Conservation (phyloP, 2,888 invertebrate species). For the Pantelozetes paolii region DNA sequence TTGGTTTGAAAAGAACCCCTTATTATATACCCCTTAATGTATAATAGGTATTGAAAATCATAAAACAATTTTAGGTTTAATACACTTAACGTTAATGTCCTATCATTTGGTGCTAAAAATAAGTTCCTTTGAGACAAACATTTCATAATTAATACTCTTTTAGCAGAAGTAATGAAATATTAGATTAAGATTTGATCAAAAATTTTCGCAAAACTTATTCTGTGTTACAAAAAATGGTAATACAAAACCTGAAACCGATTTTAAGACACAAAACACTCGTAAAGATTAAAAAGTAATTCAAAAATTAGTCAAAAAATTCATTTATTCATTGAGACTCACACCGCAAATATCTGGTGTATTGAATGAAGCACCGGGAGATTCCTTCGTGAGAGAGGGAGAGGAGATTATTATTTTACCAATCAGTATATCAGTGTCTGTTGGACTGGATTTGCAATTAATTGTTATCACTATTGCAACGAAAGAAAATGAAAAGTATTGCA, state of each 20-base stretch:
- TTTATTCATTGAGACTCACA: too few relatives aligned
- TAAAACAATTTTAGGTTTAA: background rate
- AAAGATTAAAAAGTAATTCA: too few relatives aligned
- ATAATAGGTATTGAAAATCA: background rate
- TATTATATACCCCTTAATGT: background rate
- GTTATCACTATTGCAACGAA: too few relatives aligned
- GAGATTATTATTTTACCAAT: background rate
- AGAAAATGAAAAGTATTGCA: too few relatives aligned
- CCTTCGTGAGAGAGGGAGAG: constrained; percentile 26
- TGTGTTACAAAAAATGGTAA: too few relatives aligned
- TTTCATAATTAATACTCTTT: too few relatives aligned
- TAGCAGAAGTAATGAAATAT: too few relatives aligned
- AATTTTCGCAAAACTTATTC: too few relatives aligned
- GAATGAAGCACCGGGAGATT: constrained; percentile 31
- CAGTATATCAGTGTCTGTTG: background rate
- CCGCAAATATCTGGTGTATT: constrained; percentile 23
- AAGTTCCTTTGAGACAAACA: background rate
- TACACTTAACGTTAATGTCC: constrained; percentile 5
- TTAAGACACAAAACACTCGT: too few relatives aligned
- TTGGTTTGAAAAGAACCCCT: background rate
- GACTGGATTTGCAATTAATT: background rate
- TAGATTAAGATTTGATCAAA: too few relatives aligned
- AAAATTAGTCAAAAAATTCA: too few relatives aligned
- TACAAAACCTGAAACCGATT: too few relatives aligned
- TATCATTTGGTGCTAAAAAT: background rate